A percentile compares a stretch with the other conserved stretches of the same genome.
Evolutionary conservation across 2,113 vertebrate genomes (phyloP).

Genomic region (Sardina pilchardus): DNA sequence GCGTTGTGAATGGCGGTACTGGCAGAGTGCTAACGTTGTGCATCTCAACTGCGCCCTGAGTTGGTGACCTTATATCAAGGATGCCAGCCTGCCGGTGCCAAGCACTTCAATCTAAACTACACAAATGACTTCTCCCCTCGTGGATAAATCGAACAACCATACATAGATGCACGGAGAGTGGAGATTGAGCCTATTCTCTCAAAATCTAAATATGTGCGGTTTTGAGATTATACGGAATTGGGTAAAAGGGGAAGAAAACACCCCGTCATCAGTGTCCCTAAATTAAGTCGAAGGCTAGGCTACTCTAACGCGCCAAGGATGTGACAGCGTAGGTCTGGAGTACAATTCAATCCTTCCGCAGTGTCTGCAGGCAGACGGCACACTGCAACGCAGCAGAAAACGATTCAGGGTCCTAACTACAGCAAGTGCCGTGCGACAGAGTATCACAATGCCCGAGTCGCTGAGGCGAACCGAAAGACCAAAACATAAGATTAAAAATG

Average conservation of each 20-base stretch:
- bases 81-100: background rate
- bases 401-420: slow-evolving; percentile 51
- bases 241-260: background rate
- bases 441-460: background rate
- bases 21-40: background rate
- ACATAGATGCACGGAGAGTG: background rate
- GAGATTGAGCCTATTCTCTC: background rate
- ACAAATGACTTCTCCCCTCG: background rate
- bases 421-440: background rate
- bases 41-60: background rate
- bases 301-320: background rate
- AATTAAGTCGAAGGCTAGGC: background rate
- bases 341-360: slow-evolving; percentile 44
- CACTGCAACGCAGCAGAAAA: slow-evolving; percentile 23
- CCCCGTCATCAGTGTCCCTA: background rate
- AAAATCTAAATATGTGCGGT: background rate
- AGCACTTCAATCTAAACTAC: background rate
- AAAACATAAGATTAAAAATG: background rate
- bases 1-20: background rate
- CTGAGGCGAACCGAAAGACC: background rate
- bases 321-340: slow-evolving; percentile 1
- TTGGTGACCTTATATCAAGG: background rate
- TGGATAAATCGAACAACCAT: background rate
- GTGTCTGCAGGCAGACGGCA: slow-evolving; percentile 46
- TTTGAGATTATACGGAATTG: background rate